Base-by-base conservation (phyloP, 1,140 invertebrate genomes). In the Zaprionus taronus region DNA sequence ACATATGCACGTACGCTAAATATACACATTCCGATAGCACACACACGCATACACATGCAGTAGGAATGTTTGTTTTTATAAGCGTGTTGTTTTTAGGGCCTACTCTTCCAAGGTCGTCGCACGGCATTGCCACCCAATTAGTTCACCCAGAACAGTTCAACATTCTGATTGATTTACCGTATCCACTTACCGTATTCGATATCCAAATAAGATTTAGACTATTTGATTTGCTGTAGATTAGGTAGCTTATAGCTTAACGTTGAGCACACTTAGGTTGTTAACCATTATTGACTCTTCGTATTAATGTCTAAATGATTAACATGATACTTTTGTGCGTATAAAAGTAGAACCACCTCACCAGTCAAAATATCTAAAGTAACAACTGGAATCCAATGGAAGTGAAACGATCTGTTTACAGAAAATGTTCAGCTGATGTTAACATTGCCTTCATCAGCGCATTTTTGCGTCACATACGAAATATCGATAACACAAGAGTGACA, bases 61-160 rank as follows among this genome's bases (percentile, higher is more conserved):
- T 17, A 34, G 62, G 20, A 41, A 20, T 67, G 75, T 77, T 73
- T 73, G 70, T 73, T 67, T 67, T 73, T 67, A 65, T 72, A 73
- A 65, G 41, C 70, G 44, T 63, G 38, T 55, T 68, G 70, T 31
- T 63, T 77, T 73, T 77, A 73, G 75, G 75, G 70, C 77, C 66
- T 66, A 34, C 41, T 75, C 72, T 70, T 65, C 77, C 77, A 79
- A 79, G 77, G 77, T 79, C 77, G 69, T 75, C 66, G 77, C 36
- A 79, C 77, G 77, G 72, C 77, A 79, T 79, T 79, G 77, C 66
- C 60, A 62, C 62, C 61, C 70, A 73, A 61, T 68, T 68, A 44
- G 36, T 47, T 38, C 20, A 41, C 56, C 62, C 36, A 72, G 66
- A 77, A 77, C 60, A 76, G 68, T 71, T 64, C 34, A 53, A 60